Base-by-base conservation (phyloP, 92 coral and sea anemone genomes). In the Umimayanthus kanabou region DNA sequence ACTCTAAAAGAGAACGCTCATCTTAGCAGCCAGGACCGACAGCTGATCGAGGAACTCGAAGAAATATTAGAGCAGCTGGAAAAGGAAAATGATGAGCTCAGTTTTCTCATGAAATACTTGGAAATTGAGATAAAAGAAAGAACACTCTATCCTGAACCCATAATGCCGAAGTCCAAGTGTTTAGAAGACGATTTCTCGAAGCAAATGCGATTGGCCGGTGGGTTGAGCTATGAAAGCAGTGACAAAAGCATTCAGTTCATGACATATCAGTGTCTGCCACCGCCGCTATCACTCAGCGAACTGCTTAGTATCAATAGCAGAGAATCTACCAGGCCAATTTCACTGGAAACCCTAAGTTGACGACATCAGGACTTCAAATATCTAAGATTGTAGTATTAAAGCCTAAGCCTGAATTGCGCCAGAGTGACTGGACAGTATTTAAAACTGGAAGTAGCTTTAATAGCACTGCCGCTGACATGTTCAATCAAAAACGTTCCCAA, bases 191-290 rank as follows among this genome's bases (percentile, higher is more conserved):
- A 97, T 40, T 94, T 91, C 81, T 97, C 99, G 26, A 94, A 90
- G 88, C 93, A 91, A 85, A 97, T 97, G 99, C 93, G 91, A 80
- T 49, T 72, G 76, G 99, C 96, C 14, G 99, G 99, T 39, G 98
- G 99, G 20, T 79, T 97, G 80, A 92, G 91, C 66, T 97, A 97
- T 81, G 92, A 94, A 61, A 94, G 99, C 77, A 82, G 88, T 39
- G 99, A 97, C 76, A 94, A 92, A 26, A 92, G 93, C 39, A 88
- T 90, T 42, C 96, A 91, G 90, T 88, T 86, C 76, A 88, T 97
- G 75, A 91, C 96, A 0, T 93, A 95, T 81, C 96, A 93, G 33
- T 95, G 90, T 65, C 87, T 97, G 42, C 99, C 99, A 18, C 99
- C 99, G 26, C 99, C 99, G 57, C 89, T 97, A 55, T 88, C 98